Conservation (phyloP, 1,140 invertebrate genomes). For the Trissolcus basalis region DNA sequence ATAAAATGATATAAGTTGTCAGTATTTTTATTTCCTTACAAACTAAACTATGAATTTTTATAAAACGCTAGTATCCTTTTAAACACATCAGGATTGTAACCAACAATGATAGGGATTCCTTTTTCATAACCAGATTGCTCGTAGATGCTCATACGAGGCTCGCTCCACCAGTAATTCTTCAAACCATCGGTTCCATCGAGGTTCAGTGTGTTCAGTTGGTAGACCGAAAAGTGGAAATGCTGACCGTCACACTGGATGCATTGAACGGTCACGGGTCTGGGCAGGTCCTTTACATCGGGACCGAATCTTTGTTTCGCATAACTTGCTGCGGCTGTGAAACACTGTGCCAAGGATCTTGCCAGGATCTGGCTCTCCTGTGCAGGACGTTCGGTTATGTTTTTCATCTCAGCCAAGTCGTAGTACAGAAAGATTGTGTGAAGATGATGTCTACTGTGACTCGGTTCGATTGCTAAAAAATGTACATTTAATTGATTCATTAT, state of each 20-base stretch:
- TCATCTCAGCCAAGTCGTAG: conserved; percentile 79
- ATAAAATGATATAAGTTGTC: no score
- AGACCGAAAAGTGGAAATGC: conserved; percentile 86
- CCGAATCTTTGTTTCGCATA: conserved; percentile 85
- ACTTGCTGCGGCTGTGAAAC: conserved; percentile 82
- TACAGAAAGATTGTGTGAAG: conserved; percentile 86
- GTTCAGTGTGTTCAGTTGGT: conserved; percentile 91
- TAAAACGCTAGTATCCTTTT: conserved; percentile 87
- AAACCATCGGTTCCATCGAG: conserved; percentile 78
- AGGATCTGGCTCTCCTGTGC: conserved; percentile 81
- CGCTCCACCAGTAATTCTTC: conserved; percentile 89
- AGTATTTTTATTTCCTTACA: neutral
- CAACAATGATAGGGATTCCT: conserved; percentile 81
- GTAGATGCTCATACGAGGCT: conserved; percentile 82
- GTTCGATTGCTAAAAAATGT: conserved; percentile 77
- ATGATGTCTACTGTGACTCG: conserved; percentile 70
- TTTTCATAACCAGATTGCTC: conserved; percentile 79
- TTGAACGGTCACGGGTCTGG: conserved; percentile 88
- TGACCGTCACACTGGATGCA: conserved; percentile 86
- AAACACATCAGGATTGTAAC: conserved; percentile 87
- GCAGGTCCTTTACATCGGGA: conserved; percentile 80
- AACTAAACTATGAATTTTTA: conserved; percentile 75
- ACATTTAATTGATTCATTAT: no score
- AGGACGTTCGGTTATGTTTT: conserved; percentile 81
- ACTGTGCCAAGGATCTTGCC: conserved; percentile 82